Evolutionary conservation across 2,888 invertebrate species (phyloP).

Genomic region (Eurytoma adleriae): DNA sequence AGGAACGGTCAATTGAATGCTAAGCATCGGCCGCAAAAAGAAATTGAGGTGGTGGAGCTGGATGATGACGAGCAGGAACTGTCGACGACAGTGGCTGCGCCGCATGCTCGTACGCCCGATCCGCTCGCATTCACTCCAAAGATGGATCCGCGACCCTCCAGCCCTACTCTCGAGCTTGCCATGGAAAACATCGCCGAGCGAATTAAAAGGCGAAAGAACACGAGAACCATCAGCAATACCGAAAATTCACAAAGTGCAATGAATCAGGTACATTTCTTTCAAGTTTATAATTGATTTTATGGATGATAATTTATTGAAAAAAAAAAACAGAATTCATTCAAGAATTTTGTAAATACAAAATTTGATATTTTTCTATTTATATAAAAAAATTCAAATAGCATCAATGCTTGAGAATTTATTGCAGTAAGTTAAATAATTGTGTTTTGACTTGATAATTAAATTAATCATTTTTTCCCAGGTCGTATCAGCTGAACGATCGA

Average conservation of each 20-base stretch:
- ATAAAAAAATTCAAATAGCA: not conserved
- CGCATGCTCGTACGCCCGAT: constrained; percentile 14
- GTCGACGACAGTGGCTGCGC: not conserved
- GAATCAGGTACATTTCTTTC: constrained; percentile 38
- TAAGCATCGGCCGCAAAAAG: constrained; percentile 45
- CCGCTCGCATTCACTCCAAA: constrained; percentile 38
- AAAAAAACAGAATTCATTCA: not conserved
- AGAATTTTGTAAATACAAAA: not conserved
- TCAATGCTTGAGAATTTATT: not conserved
- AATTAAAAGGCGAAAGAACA: constrained; percentile 70
- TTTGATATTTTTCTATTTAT: too few species aligned
- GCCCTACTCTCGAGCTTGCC: constrained; percentile 55
- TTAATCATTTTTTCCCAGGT: constrained; percentile 12
- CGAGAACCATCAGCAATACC: constrained; percentile 35
- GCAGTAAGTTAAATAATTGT: too few species aligned
- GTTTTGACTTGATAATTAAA: not conserved
- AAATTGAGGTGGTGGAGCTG: constrained; percentile 51
- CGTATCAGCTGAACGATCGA: constrained; percentile 2
- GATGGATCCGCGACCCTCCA: constrained; percentile 13
- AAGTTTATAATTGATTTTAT: not conserved
- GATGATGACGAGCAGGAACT: constrained; percentile 52
- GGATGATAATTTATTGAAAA: too few species aligned
- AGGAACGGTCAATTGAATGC: constrained; percentile 47
- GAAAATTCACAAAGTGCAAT: constrained; percentile 57
- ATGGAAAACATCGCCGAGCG: constrained; percentile 72